Conservation (phyloP, 2,797 vertebrate genomes). For the Halcyon leucocephala region DNA sequence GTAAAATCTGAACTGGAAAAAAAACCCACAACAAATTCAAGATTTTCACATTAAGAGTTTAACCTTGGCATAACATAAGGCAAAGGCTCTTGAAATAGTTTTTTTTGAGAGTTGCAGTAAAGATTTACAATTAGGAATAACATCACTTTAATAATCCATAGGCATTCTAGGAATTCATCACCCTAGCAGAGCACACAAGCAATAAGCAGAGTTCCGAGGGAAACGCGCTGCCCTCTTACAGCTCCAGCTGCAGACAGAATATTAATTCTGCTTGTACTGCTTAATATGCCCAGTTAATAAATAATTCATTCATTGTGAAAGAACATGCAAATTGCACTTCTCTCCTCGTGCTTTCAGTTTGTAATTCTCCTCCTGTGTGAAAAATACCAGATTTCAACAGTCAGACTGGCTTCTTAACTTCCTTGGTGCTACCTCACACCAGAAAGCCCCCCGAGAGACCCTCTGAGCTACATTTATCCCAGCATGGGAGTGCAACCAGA, state of each 20-base stretch:
- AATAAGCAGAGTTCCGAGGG: conserved; percentile 18
- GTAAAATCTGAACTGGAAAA: neutral
- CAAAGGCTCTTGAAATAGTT: neutral
- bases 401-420: neutral
- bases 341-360: neutral
- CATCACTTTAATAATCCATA: neutral
- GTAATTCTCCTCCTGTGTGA: neutral
- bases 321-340: conserved; percentile 41
- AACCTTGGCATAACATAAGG: neutral
- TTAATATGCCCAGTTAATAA: conserved; percentile 58
- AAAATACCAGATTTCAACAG: neutral
- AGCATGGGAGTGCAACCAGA: neutral
- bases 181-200: neutral
- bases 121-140: neutral
- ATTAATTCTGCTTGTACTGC: conserved; percentile 48
- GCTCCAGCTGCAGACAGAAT: conserved; percentile 21
- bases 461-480: neutral
- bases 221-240: conserved; percentile 3
- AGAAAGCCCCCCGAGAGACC: neutral
- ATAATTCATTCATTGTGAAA: conserved; percentile 51
- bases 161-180: conserved; percentile 15
- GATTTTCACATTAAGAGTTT: neutral
- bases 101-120: neutral
- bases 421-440: neutral
- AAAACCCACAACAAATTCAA: neutral